phyloP scores from a whole-genome alignment of 2,888 invertebrate species.

The Epirrhoe alternata region DNA sequence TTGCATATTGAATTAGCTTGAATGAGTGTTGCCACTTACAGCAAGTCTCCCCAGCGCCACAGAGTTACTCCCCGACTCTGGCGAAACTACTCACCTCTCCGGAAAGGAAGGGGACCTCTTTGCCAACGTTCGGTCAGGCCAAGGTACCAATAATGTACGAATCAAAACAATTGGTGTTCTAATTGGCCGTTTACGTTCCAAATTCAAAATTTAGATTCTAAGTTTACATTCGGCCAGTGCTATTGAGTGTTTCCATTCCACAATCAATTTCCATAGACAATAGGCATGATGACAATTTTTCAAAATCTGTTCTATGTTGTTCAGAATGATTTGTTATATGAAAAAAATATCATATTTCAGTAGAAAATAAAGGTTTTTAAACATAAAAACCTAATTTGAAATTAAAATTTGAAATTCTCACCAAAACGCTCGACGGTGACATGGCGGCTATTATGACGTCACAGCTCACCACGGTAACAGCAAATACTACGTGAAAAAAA shows the following conservation, averaged over 20 bases:
- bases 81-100: slow-evolving; percentile 91
- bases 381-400: too few species aligned
- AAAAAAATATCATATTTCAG: too few species aligned
- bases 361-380: too few species aligned
- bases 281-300: too few species aligned
- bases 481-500: too few species aligned
- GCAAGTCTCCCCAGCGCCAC: slow-evolving; percentile 83
- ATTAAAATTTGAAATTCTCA: too few species aligned
- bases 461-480: too few species aligned
- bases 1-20: slow-evolving; percentile 60
- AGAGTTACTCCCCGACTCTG: slow-evolving; percentile 91
- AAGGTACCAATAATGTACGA: slow-evolving; percentile 76
- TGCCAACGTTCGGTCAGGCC: slow-evolving; percentile 83
- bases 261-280: too few species aligned
- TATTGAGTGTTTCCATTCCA: slow-evolving; percentile 21
- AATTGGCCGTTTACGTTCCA: slow-evolving; percentile 80
- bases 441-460: too few species aligned
- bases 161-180: slow-evolving; percentile 75
- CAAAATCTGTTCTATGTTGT: too few species aligned
- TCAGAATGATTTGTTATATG: too few species aligned
- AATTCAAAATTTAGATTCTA: slow-evolving; percentile 82
- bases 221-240: slow-evolving; percentile 47
- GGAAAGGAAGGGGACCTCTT: slow-evolving; percentile 78
- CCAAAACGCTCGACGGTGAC: too few species aligned
- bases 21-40: slow-evolving; percentile 84